These are phyloP conservation scores for Pelecanus crispus DNA, from an alignment of 2,113 vertebrate genomes.

Conservation along the genomic window DNA sequence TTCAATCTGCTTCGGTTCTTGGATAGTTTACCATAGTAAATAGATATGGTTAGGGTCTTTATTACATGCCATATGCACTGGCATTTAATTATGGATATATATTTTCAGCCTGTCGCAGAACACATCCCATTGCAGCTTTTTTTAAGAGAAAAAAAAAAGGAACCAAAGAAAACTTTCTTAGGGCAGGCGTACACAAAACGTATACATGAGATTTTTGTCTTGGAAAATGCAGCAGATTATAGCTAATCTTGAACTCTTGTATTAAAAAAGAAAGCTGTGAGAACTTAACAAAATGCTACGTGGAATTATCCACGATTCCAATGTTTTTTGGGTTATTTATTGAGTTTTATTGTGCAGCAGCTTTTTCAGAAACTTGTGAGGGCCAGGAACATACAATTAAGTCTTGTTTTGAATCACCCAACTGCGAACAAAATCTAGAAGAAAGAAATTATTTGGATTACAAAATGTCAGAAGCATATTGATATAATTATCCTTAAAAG, in stretches of 20 bases:
- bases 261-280: not conserved
- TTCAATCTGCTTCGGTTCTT: not conserved
- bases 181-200: not conserved
- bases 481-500: constrained; percentile 36
- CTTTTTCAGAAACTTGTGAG: not conserved
- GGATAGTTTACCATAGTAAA: not conserved
- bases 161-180: not conserved
- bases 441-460: not conserved
- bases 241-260: not conserved
- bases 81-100: not conserved
- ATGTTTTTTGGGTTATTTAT: not conserved
- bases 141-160: not conserved
- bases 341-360: not conserved
- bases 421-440: not conserved
- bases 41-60: not conserved
- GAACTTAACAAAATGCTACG: not conserved
- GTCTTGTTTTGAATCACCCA: not conserved
- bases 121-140: not conserved
- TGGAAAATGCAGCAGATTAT: not conserved
- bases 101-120: not conserved
- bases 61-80: not conserved
- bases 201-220: not conserved
- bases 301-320: not conserved
- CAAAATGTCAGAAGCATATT: not conserved
- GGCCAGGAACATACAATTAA: not conserved